Base-by-base conservation (phyloP, 1,140 invertebrate species). In the Aricia agestis region DNA sequence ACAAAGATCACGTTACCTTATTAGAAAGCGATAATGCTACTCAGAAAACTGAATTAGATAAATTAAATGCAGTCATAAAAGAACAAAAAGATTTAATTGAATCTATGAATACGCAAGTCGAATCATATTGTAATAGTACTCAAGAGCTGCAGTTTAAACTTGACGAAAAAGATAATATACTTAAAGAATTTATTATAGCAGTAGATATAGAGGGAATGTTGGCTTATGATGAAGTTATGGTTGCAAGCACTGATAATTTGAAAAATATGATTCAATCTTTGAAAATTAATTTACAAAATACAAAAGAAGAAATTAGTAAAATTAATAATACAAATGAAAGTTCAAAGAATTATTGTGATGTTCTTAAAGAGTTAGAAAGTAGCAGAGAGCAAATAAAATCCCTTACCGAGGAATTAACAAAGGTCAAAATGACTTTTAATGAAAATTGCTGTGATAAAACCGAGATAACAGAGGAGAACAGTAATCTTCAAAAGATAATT, bases 161-260 rank as follows among this genome's bases (percentile, higher is more conserved):
- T 67, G 69, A 61, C 42, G 69, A 79, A 31, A 80, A 83, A 73
- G 78, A 82, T 36, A 79, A 69, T 57, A 58, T 74, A 58, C 32
- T 65, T 11, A 72, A 66, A 25, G 9, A 81, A 9, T 73, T 72
- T 58, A 66, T 85, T 41, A 75, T 74, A 70, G 82, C 85, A 15
- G 74, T 15, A 59, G 67, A 78, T 58, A 63, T 89, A 61, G 79
- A 85, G 72, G 73, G 65, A 41, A 82, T 91, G 79, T 77, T 89
- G 58, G 72, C 71, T 11, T 86, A 82, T 69, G 89, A 91, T 79
- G 80, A 86, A 74, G 78, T 80, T 15, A 78, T 86, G 70, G 78
- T 86, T 59, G 79, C 85, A n/a, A 91, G 85, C 75, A 87, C 87
- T 72, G 87, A 89, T 74, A 89, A 91, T 72, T 81, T 91, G 59